Base-by-base conservation (phyloP, 92 coral and sea anemone species). In the Pocillopora meandrina region DNA sequence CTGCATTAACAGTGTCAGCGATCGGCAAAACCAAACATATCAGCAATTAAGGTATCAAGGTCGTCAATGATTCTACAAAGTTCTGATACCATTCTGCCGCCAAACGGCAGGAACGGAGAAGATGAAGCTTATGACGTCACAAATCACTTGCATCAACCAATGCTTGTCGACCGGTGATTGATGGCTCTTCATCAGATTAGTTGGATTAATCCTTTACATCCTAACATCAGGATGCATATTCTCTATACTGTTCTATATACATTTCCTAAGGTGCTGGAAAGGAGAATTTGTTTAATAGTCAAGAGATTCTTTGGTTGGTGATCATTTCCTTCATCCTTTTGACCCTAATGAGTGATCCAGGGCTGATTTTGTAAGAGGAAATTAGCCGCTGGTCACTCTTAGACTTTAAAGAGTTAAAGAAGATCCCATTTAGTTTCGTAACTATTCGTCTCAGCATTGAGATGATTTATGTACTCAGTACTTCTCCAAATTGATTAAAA, bases 391-490 rank as follows among this genome's bases (percentile, higher is more conserved):
- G 26, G 26, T 26, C 26, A 26, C 26, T 26, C 26, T 26, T 26
- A 26, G 26, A 26, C 26, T 26, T 26, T 26, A 26, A 26, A 1
- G 26, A 26, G 26, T 26, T 42, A 42, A 42, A 42, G 49, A 62
- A 62, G 66, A 0, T 62, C 66, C 66, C 66, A 62, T 62, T 15
- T 62, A 18, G 12, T 62, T 62, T 62, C 59, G 59, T 49, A 71
- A 56, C 75, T 71, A 42, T 71, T 71, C 33, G 56, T 56, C 75
- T 9, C 36, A 42, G 75, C 56, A 71, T 71, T 71, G 47, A 71
- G 75, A 31, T 71, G 59, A 71, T 71, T 71, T 71, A 71, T 71
- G 56, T 34, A 71, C n/a, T 71, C 75, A 71, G 75, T 71, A 16
- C 59, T 56, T 56, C 75, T 71, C 56, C 31, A 69, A 69, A 69